phyloP scores from a whole-genome alignment of 2,888 invertebrate species.

The Blastobasis lacticolella region DNA sequence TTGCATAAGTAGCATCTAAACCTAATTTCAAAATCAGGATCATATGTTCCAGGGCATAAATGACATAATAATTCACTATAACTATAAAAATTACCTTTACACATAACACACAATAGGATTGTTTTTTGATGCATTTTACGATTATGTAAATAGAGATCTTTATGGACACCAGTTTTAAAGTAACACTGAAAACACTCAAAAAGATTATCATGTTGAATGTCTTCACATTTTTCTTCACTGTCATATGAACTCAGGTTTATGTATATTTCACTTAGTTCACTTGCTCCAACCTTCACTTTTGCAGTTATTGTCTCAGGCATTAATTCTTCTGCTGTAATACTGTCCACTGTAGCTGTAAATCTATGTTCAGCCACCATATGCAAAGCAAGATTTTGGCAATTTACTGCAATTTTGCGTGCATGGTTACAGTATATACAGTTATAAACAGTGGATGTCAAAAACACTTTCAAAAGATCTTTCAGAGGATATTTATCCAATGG shows the following conservation, averaged over 20 bases:
- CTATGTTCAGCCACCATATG: slow-evolving; percentile 87
- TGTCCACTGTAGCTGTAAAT: slow-evolving; percentile 85
- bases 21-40: slow-evolving; percentile 77
- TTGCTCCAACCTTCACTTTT: slow-evolving; percentile 76
- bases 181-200: slow-evolving; percentile 93
- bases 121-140: slow-evolving; percentile 90
- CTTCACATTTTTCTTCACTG: slow-evolving; percentile 72
- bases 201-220: slow-evolving; percentile 76
- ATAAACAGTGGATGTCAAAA: slow-evolving; percentile 79
- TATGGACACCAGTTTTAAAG: slow-evolving; percentile 83
- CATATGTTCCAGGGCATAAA: slow-evolving; percentile 86
- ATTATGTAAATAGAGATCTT: slow-evolving; percentile 90
- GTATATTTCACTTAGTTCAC: slow-evolving; percentile 76
- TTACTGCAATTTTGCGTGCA: slow-evolving; percentile 88
- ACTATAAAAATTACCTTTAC: slow-evolving; percentile 89
- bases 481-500: slow-evolving; percentile 84
- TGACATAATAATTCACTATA: slow-evolving; percentile 91
- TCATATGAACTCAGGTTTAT: slow-evolving; percentile 84
- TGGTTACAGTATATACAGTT: slow-evolving; percentile 90
- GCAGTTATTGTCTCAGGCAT: slow-evolving; percentile 81
- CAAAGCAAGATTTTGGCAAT: slow-evolving; percentile 84
- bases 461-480: slow-evolving; percentile 81
- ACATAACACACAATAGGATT: slow-evolving; percentile 88
- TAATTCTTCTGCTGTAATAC: slow-evolving; percentile 83
- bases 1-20: slow-evolving; percentile 90